Evolutionary conservation across 2,113 vertebrate species (phyloP).

Genomic region (Malaclemys terrapin): DNA sequence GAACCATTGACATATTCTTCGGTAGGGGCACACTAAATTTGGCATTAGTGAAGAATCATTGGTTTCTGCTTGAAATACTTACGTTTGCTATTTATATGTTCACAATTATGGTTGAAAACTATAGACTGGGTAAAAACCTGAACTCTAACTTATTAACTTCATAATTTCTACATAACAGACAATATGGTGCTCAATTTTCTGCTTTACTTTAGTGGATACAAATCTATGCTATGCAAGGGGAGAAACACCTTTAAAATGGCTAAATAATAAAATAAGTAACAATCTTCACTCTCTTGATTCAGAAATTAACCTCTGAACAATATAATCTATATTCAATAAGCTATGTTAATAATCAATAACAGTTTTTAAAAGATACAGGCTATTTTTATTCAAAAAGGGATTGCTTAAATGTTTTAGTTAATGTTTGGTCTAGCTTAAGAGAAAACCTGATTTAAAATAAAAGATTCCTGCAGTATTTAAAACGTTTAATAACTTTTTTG

Average conservation of each 20-base stretch:
- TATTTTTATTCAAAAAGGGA: not conserved
- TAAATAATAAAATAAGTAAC: not conserved
- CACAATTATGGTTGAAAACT: not conserved
- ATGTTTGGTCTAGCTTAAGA: not conserved
- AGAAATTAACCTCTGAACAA: not conserved
- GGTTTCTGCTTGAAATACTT: not conserved
- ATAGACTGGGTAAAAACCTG: not conserved
- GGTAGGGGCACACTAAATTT: not conserved
- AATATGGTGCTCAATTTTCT: not conserved
- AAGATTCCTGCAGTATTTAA: not conserved
- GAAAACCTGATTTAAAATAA: not conserved
- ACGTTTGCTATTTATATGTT: not conserved
- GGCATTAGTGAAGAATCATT: not conserved
- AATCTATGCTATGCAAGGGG: not conserved
- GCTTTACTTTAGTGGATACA: not conserved
- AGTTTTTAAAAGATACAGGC: not conserved
- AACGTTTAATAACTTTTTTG: not conserved
- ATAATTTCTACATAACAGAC: not conserved
- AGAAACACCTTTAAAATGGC: not conserved
- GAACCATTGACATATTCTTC: not conserved
- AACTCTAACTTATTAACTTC: not conserved
- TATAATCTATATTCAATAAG: not conserved
- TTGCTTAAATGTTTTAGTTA: not conserved
- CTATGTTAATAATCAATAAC: not conserved
- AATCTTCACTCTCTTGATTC: not conserved